Percentiles rank a stretch among this genome's conserved stretches.
Evolutionary conservation across 2,888 invertebrate species (phyloP).

Genomic region (Idaea dimidiata): DNA sequence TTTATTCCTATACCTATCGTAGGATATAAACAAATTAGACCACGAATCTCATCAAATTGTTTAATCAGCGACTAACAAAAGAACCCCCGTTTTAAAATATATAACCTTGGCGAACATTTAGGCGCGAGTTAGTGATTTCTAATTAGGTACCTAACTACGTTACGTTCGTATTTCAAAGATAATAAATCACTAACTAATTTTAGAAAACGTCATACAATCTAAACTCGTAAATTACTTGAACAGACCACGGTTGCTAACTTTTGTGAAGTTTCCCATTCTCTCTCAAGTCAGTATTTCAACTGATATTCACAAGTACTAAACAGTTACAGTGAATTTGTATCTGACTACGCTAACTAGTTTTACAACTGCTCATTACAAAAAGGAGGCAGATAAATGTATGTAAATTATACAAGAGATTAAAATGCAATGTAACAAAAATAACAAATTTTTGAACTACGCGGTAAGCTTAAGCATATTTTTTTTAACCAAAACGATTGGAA

Average conservation of each 20-base stretch:
- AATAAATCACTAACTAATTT: constrained; percentile 51
- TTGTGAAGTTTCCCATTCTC: constrained; percentile 33
- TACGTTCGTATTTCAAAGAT: constrained; percentile 24
- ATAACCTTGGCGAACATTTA: not conserved
- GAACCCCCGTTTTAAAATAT: not conserved
- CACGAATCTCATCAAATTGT: not conserved
- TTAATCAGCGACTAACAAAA: not conserved
- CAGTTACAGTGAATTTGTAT: not conserved
- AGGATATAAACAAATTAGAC: not conserved
- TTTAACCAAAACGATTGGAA: too few species aligned
- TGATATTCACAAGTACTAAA: constrained; percentile 1
- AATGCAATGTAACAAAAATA: not conserved
- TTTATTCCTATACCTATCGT: not conserved
- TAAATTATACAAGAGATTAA: not conserved
- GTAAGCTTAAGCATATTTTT: too few species aligned
- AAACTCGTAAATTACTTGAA: constrained; percentile 61
- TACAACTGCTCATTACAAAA: not conserved
- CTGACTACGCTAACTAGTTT: not conserved
- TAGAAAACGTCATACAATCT: constrained; percentile 40
- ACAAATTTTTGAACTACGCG: too few species aligned
- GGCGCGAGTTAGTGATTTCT: not conserved
- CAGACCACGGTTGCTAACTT: constrained; percentile 45
- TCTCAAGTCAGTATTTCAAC: constrained; percentile 11
- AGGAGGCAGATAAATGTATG: not conserved
- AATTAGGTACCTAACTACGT: not conserved